phyloP scores from a whole-genome alignment of 2,113 vertebrate species.

The Passer montanus region DNA sequence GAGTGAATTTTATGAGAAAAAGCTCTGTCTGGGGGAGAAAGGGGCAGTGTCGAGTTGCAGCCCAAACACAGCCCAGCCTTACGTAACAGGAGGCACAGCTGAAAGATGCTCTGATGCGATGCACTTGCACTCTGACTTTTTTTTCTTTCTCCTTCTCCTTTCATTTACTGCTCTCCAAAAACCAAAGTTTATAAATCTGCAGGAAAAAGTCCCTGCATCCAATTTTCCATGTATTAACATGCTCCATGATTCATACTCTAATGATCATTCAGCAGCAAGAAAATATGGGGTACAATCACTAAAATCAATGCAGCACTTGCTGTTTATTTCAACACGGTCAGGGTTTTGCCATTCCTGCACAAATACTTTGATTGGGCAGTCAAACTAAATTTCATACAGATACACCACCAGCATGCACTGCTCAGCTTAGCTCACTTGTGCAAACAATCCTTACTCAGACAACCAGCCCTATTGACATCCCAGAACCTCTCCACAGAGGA shows the following conservation, averaged over 20 bases:
- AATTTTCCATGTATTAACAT: background rate
- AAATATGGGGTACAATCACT: background rate
- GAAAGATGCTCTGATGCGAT: constrained; percentile 72
- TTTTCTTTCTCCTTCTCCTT: background rate
- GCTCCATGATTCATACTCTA: background rate
- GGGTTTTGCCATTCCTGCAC: background rate
- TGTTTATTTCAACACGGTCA: background rate
- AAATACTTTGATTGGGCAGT: background rate
- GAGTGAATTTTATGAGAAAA: constrained; percentile 79
- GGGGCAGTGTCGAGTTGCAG: constrained; percentile 72
- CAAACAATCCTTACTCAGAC: background rate
- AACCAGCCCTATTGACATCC: background rate
- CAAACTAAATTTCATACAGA: background rate
- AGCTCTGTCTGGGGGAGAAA: constrained; percentile 77
- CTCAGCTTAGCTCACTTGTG: background rate
- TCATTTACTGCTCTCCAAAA: background rate
- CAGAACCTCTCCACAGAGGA: background rate
- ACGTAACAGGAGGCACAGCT: constrained; percentile 63
- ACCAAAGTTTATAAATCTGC: background rate
- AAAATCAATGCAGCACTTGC: background rate
- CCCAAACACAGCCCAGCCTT: constrained; percentile 49
- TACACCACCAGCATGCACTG: background rate
- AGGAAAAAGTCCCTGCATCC: background rate
- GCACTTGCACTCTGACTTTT: constrained; percentile 43
- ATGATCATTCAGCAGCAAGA: background rate